Evolutionary conservation across 2,888 invertebrate species (phyloP).

Genomic region (Lithophane ornitopus): DNA sequence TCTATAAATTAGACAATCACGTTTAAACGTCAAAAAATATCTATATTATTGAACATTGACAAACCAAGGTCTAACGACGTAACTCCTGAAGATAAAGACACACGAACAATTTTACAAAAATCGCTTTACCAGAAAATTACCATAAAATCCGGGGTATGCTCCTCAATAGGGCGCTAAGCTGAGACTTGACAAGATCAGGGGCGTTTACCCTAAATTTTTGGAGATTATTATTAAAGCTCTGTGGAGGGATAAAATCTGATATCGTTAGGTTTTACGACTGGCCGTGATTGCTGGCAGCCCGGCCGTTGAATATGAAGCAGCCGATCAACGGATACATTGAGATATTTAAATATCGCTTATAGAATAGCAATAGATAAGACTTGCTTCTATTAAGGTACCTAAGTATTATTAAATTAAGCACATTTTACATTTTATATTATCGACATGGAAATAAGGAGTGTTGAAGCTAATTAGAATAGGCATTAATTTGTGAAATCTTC

Average conservation of each 20-base stretch:
- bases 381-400: conserved; percentile 18
- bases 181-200: conserved; percentile 68
- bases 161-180: conserved; percentile 67
- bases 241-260: conserved; percentile 72
- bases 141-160: conserved; percentile 55
- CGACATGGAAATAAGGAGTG: background rate
- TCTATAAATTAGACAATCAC: background rate
- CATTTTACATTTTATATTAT: conserved; percentile 2
- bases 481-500: conserved; percentile 8
- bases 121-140: conserved; percentile 57
- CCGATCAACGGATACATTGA: conserved; percentile 63
- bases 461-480: conserved; percentile 8
- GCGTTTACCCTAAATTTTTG: conserved; percentile 66
- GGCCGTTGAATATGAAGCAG: conserved; percentile 67
- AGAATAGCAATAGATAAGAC: conserved; percentile 38
- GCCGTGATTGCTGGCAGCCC: conserved; percentile 70
- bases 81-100: background rate
- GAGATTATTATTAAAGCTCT: conserved; percentile 73
- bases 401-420: conserved; percentile 18
- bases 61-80: background rate
- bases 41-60: background rate
- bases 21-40: background rate
- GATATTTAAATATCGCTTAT: conserved; percentile 58
- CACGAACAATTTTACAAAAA: conserved; percentile 36
- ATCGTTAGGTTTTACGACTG: conserved; percentile 75